Evolutionary conservation across 2,113 vertebrate species (phyloP), one percentile per base, ranked within the genome.

Genomic region (Corythornis cristatus): DNA sequence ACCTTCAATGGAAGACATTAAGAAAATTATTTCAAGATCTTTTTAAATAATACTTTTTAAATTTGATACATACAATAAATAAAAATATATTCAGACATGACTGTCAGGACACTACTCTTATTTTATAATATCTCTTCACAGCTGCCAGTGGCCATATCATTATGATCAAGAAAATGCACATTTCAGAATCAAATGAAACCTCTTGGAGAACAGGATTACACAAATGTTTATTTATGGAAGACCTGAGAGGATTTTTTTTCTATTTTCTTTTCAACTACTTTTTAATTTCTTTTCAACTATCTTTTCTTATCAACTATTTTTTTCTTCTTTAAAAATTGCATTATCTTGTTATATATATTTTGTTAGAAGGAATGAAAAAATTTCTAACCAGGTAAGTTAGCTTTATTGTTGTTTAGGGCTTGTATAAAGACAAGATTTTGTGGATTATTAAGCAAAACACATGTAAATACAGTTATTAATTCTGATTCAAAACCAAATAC

Each of bases 211-310:
- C 3, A 18, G 6, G 16, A 58, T 45, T 50, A 50, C 8, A 53
- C 45, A 4, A 31, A 26, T 31, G 3, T 37, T 85, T 71, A 42
- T n/a, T n/a, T 64, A 23, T 15, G 8, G 42, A 81, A 74, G 21
- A 40, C 16, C 58, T 6, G 1, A 12, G 7, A 76, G 9, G 0
- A 2, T 37, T 6, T 2, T 16, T 10, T 12, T 35, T 35, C 35
- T 35, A 35, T 35, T 35, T 35, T 35, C 35, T 35, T 35, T 35
- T 35, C 35, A 35, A 35, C 35, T 35, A 35, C 7, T 35, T 7
- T 35, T 35, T 35, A 35, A 35, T 35, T 35, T 35, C 35, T 35
- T 35, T 35, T 35, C 35, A 35, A 35, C 35, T 35, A 35, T 35
- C 35, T 35, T 35, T 35, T 35, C 35, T 35, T 35, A 35, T 35